phyloP scores from a whole-genome alignment of 2,888 invertebrate species.

The Epistrophe grossulariae region DNA sequence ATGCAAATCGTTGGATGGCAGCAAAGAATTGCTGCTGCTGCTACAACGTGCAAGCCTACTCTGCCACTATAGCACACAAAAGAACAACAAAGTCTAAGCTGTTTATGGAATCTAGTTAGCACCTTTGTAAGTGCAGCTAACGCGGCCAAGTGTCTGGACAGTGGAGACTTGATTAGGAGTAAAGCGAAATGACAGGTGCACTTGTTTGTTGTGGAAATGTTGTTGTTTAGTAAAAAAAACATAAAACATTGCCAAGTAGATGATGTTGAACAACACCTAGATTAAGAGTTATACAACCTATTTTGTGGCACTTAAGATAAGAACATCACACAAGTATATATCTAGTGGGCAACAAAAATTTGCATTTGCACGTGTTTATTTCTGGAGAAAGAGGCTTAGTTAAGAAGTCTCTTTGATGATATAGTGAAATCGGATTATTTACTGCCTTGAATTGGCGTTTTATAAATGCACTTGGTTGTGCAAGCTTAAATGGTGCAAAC shows the following conservation, averaged over 20 bases:
- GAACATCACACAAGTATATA: conserved; percentile 14
- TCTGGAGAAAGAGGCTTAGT: neutral
- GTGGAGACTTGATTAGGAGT: conserved; percentile 41
- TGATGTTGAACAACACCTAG: conserved; percentile 34
- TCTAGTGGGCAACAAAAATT: conserved; percentile 36
- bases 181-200: conserved; percentile 60
- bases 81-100: conserved; percentile 42
- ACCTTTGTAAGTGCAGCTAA: conserved; percentile 42
- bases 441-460: neutral
- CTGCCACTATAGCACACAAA: conserved; percentile 9
- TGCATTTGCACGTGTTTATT: conserved; percentile 27
- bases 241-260: conserved; percentile 22
- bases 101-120: conserved; percentile 70
- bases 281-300: conserved; percentile 36
- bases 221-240: conserved; percentile 19
- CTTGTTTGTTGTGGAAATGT: conserved; percentile 17
- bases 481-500: too few species aligned
- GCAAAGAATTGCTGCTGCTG: conserved; percentile 4
- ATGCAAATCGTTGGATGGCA: conserved; percentile 15
- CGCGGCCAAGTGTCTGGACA: conserved; percentile 16
- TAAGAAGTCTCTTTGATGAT: neutral
- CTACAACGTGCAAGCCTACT: conserved; percentile 9
- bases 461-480: too few species aligned
- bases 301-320: conserved; percentile 65
- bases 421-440: neutral